A percentile compares a stretch with the other conserved stretches of the same genome.
These are phyloP conservation scores for Drosophila pallidifrons DNA, from an alignment of 1,140 invertebrate genomes.

Conservation along the genomic window DNA sequence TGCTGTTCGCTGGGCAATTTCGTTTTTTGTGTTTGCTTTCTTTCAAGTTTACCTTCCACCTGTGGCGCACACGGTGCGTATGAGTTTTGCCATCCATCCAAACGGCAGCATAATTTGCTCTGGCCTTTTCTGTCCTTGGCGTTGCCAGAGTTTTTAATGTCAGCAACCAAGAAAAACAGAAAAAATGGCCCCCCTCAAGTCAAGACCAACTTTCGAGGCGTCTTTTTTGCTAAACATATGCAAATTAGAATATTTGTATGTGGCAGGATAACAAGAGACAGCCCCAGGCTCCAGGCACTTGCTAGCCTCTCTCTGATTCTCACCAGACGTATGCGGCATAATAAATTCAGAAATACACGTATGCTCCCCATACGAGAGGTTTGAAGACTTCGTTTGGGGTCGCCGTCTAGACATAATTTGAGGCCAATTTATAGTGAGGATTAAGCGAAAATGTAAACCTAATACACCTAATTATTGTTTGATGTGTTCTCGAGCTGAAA, in stretches of 20 bases:
- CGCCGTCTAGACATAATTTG: conserved; percentile 72
- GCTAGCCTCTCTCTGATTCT: conserved; percentile 21
- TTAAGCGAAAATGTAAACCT: conserved; percentile 23
- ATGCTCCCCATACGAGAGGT: conserved; percentile 9
- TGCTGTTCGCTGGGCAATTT: conserved; percentile 56
- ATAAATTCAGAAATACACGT: conserved; percentile 28
- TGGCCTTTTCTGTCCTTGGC: conserved; percentile 21
- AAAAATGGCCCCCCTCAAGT: conserved; percentile 36
- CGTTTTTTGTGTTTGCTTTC: conserved; percentile 35
- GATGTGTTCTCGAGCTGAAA: conserved; percentile 2
- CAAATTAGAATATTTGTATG: conserved; percentile 80
- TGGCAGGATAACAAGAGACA: conserved; percentile 52
- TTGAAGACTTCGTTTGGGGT: not conserved
- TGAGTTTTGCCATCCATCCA: conserved; percentile 33
- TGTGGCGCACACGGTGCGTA: conserved; percentile 67
- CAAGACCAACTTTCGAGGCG: conserved; percentile 26
- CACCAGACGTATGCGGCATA: conserved; percentile 53
- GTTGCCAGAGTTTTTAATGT: conserved; percentile 36
- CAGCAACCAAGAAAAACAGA: conserved; percentile 5
- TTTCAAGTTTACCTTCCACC: conserved; percentile 63
- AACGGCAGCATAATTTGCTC: conserved; percentile 39
- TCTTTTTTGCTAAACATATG: conserved; percentile 68
- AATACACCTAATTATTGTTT: conserved; percentile 26
- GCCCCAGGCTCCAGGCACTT: not conserved
- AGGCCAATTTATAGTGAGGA: conserved; percentile 46